Base-by-base conservation (phyloP, 2,113 vertebrate species). In the Muscicapa adusta region DNA sequence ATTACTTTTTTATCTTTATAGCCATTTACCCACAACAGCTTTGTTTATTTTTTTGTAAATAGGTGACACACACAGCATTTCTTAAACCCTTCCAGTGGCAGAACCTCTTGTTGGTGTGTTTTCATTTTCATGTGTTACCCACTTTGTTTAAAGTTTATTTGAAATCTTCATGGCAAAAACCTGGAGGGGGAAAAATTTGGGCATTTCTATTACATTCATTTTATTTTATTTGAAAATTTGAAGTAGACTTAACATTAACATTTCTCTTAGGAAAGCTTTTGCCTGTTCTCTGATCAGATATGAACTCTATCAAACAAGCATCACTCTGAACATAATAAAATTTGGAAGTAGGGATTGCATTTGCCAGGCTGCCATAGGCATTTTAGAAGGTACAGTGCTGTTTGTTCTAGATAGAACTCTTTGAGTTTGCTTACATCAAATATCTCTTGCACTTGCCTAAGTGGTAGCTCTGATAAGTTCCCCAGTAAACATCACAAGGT, bases 1-100 rank as follows among this genome's bases (percentile, higher is more conserved):
- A 26, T 91, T 94, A 51, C 38, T 86, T 40, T 93, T 47, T 87
- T 53, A 31, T 78, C 75, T 95, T 87, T 93, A 61, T 61, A 91
- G 28, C 38, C 9, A 12, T 80, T 94, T 48, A 79, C 56, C 45
- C 62, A 17, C 36, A 81, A 53, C 34, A 74, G 48, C 33, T 92
- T 85, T 62, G 53, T 72, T 88, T 70, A 42, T 88, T 45, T 80
- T 73, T 84, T 66, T 78, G 31, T 61, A 84, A 76, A 80, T 47
- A 86, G 62, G 17, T 77, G 36, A 60, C 40, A 58, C 5, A 3
- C 38, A 63, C 62, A 68, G 40, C 1, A 0, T 70, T 88, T 77
- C 53, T 70, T 54, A 56, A 88, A 70, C 23, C 34, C 28, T 88
- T 68, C 48, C 28, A 68, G 40, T 1, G 8, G 36, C 43, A 50